Evolutionary conservation across 2,113 vertebrate species (phyloP).

Genomic region (Sarotherodon lohbergeri): DNA sequence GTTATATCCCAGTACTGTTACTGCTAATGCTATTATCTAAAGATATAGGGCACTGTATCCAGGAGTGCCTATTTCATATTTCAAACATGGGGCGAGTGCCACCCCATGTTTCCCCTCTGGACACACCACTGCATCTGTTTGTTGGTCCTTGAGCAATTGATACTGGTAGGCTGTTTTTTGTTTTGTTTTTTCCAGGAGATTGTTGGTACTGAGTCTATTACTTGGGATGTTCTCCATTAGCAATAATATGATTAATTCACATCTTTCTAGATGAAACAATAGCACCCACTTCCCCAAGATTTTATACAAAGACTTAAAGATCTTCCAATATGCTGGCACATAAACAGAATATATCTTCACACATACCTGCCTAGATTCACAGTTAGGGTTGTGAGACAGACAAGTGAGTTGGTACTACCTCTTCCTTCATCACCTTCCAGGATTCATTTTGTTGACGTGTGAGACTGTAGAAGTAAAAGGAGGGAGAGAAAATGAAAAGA

Average conservation of each 20-base stretch:
- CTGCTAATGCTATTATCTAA: neutral
- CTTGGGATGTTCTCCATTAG: conserved; percentile 27
- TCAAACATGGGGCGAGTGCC: neutral
- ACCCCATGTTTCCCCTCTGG: neutral
- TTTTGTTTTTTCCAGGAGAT: neutral
- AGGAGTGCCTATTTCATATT: neutral
- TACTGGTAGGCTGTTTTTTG: neutral
- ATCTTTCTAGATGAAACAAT: conserved; percentile 32
- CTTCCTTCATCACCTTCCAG: neutral
- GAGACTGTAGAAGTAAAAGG: neutral
- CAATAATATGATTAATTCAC: conserved; percentile 41
- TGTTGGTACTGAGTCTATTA: conserved; percentile 17
- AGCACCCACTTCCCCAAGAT: conserved; percentile 19
- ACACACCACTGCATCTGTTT: neutral
- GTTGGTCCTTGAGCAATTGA: neutral
- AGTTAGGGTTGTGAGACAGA: neutral
- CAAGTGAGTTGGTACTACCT: neutral
- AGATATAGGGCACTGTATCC: neutral
- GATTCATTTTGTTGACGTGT: neutral
- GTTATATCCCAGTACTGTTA: neutral
- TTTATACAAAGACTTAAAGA: conserved; percentile 12
- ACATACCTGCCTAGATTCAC: neutral
- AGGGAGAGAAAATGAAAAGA: neutral
- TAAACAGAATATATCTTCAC: neutral
- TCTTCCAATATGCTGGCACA: neutral